A percentile compares a stretch with the other conserved stretches of the same genome.
Conservation (phyloP, 2,797 vertebrate genomes). For the Melanotaenia parkinsoni region DNA sequence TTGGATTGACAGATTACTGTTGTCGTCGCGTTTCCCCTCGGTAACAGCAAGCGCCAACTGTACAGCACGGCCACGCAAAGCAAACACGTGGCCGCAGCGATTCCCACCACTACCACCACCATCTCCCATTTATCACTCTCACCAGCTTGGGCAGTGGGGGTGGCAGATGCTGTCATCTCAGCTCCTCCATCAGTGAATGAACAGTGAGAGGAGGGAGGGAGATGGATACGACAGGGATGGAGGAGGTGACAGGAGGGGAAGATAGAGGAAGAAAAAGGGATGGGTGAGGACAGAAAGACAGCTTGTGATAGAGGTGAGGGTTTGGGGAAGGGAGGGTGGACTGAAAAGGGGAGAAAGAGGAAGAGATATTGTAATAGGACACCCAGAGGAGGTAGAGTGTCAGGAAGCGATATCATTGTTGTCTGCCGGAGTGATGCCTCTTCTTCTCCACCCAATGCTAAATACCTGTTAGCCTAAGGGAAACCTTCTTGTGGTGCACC, state of each 20-base stretch:
- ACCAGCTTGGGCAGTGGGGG: not conserved
- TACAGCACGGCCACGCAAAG: conserved; percentile 4
- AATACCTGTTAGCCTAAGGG: conserved; percentile 68
- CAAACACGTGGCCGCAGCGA: conserved; percentile 19
- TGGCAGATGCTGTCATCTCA: conserved; percentile 53
- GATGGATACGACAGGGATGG: conserved; percentile 50
- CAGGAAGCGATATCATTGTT: conserved; percentile 79
- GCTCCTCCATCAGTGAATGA: conserved; percentile 42
- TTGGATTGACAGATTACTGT: conserved; percentile 75
- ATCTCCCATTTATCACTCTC: conserved; percentile 47
- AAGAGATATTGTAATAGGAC: conserved; percentile 71
- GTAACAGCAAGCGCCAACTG: conserved; percentile 26
- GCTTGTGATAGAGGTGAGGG: conserved; percentile 36
- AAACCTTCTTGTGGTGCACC: conserved; percentile 38
- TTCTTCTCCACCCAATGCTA: conserved; percentile 62
- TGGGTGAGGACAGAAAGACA: conserved; percentile 58
- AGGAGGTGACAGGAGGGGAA: conserved; percentile 53
- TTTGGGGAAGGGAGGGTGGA: not conserved
- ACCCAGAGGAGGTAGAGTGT: conserved; percentile 74
- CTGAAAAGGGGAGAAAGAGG: conserved; percentile 55
- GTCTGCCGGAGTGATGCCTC: conserved; percentile 71
- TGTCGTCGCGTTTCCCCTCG: conserved; percentile 49
- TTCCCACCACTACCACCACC: not conserved
- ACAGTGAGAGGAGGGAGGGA: conserved; percentile 29
- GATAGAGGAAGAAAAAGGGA: conserved; percentile 47